Conservation (phyloP, 2,113 vertebrate species). For the Pontoporia blainvillei region DNA sequence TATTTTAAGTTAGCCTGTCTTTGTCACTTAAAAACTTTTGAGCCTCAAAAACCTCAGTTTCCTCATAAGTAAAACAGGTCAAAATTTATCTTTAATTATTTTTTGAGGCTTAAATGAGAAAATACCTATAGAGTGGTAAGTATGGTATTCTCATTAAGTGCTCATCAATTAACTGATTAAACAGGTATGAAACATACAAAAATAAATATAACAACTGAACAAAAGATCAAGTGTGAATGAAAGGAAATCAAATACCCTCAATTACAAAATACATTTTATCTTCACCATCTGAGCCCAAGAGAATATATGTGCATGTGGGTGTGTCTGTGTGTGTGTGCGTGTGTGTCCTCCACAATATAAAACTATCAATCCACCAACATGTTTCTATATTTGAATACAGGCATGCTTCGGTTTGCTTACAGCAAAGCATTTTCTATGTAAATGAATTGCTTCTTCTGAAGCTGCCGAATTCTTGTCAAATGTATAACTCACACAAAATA, state of each 20-base stretch:
- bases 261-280: background rate
- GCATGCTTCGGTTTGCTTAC: slow-evolving; percentile 55
- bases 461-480: slow-evolving; percentile 67
- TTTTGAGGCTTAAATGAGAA: background rate
- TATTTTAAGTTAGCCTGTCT: background rate
- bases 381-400: slow-evolving; percentile 39
- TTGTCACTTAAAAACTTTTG: background rate
- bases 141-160: background rate
- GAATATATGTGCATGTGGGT: background rate
- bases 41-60: background rate
- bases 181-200: background rate
- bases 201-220: background rate
- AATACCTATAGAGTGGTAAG: background rate
- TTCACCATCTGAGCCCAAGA: background rate
- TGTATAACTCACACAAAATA: slow-evolving; percentile 67
- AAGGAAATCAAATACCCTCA: background rate
- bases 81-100: background rate
- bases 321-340: background rate
- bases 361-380: slow-evolving; percentile 39
- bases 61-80: background rate
- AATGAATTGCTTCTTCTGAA: slow-evolving; percentile 71
- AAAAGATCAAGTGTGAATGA: slow-evolving; percentile 22
- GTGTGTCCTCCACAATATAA: slow-evolving; percentile 11
- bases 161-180: background rate
- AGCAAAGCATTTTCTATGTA: slow-evolving; percentile 66